These are phyloP conservation scores for Tragelaphus strepsiceros DNA, from an alignment of 2,113 vertebrate species.

Conservation along the genomic window DNA sequence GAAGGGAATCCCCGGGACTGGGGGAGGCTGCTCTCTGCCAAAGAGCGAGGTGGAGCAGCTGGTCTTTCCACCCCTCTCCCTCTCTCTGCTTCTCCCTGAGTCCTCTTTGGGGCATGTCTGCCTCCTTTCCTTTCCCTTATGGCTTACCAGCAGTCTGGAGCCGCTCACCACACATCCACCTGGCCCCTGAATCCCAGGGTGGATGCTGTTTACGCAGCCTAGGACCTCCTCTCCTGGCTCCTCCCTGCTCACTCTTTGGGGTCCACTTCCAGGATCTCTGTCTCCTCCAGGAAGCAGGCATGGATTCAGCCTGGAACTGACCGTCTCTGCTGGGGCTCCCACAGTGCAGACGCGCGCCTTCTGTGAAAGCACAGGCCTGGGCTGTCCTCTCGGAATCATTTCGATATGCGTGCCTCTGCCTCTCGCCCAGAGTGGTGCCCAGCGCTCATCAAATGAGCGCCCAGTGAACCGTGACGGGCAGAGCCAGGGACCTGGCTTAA, in stretches of 20 bases:
- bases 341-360: accelerated
- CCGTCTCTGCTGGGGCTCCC: not conserved
- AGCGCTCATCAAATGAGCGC: not conserved
- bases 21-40: not conserved
- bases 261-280: not conserved
- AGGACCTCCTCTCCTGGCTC: not conserved
- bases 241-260: not conserved
- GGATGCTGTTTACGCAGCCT: not conserved
- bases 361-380: accelerated
- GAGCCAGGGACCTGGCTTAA: not conserved
- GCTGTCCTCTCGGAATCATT: not conserved
- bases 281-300: not conserved
- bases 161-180: not conserved
- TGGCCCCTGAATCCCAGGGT: not conserved
- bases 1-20: not conserved
- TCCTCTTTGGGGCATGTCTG: not conserved
- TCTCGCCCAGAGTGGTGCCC: not conserved
- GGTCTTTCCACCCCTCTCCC: not conserved
- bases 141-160: not conserved
- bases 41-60: not conserved
- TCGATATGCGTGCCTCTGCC: accelerated
- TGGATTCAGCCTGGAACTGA: not conserved
- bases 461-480: not conserved
- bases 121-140: not conserved
- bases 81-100: not conserved